Evolutionary conservation across 2,113 vertebrate species (phyloP).

Genomic region (Colius striatus): DNA sequence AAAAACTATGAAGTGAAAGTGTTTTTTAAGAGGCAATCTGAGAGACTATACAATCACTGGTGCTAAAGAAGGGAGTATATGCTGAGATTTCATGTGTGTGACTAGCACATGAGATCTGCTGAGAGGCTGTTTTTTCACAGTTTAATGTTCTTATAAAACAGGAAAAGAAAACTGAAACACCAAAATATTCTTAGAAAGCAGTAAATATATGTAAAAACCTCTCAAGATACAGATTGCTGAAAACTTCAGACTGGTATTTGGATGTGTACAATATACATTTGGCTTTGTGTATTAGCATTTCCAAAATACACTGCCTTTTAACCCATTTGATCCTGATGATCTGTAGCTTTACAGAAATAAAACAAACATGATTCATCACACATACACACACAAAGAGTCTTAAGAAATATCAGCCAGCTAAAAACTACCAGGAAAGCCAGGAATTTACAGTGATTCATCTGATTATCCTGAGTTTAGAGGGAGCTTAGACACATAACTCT

Average conservation of each 20-base stretch:
- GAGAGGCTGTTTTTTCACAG: not conserved
- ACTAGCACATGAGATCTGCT: not conserved
- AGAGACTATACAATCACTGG: not conserved
- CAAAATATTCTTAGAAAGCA: not conserved
- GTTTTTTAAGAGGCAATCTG: slow-evolving; percentile 7
- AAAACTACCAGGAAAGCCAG: not conserved
- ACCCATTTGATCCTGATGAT: not conserved
- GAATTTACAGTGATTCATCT: not conserved
- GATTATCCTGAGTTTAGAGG: not conserved
- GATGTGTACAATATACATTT: not conserved
- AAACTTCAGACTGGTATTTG: not conserved
- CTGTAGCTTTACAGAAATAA: not conserved
- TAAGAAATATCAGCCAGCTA: not conserved
- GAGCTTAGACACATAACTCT: not conserved
- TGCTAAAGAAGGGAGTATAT: not conserved
- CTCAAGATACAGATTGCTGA: not conserved
- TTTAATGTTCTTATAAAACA: not conserved
- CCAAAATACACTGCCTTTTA: not conserved
- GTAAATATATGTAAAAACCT: not conserved
- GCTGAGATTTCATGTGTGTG: not conserved
- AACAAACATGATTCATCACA: rapidly evolving
- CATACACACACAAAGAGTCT: not conserved
- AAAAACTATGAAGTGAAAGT: slow-evolving; percentile 7
- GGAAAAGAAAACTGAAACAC: not conserved
- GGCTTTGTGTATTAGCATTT: not conserved